Conservation (phyloP, 2,888 invertebrate genomes). For the Caenorhabditis sp. region DNA sequence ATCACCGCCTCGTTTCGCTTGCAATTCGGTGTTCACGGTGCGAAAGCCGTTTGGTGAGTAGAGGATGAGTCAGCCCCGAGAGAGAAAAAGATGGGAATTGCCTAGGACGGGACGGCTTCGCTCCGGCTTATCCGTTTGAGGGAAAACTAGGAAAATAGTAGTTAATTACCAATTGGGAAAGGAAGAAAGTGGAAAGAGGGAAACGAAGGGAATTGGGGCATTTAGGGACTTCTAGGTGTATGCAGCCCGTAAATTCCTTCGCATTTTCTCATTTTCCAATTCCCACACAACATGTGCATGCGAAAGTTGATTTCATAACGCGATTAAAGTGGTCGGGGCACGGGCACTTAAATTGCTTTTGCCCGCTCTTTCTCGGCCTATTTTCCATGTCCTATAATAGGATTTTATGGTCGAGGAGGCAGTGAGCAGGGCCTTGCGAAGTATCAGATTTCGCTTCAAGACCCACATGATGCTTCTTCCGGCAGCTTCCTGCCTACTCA, state of each 20-base stretch:
- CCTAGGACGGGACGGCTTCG: too few species aligned
- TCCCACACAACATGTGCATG: too few species aligned
- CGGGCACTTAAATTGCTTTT: conserved; percentile 41
- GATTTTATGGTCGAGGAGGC: conserved; percentile 29
- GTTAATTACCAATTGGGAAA: conserved; percentile 10
- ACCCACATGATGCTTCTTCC: conserved; percentile 34
- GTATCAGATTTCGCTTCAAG: conserved; percentile 28
- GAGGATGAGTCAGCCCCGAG: background rate
- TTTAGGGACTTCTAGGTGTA: background rate
- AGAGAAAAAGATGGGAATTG: too few species aligned
- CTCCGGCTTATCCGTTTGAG: background rate
- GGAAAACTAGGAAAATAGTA: conserved; percentile 4
- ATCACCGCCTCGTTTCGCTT: conserved; percentile 92
- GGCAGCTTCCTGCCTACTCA: background rate
- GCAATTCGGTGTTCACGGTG: conserved; percentile 88
- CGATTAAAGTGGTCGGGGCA: conserved; percentile 43
- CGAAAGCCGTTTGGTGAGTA: conserved; percentile 66
- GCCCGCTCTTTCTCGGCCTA: conserved; percentile 28
- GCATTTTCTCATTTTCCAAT: conserved; percentile 6
- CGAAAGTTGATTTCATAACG: conserved; percentile 49
- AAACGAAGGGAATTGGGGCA: background rate
- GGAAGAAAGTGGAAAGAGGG: background rate
- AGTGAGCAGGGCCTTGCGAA: too few species aligned
- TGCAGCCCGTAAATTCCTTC: background rate
- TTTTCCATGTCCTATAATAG: conserved; percentile 20